phyloP scores from a whole-genome alignment of 2,888 invertebrate species.

The Loripinus fragilis region DNA sequence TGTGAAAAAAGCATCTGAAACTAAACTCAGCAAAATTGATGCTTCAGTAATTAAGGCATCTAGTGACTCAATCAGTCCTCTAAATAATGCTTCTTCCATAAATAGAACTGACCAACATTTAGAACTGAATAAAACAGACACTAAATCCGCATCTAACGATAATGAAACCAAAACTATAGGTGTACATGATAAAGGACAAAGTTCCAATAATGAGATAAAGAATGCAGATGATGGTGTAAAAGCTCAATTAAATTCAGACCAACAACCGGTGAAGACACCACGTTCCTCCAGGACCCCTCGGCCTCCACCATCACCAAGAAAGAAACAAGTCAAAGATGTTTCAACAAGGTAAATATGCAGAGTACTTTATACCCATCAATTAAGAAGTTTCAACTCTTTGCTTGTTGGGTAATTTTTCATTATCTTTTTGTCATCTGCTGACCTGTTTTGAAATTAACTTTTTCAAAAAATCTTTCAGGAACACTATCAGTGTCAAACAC shows the following conservation, averaged over 20 bases:
- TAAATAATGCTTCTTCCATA: too few relatives aligned
- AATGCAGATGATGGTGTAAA: not conserved
- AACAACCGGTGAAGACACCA: not conserved
- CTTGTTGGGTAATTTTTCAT: too few relatives aligned
- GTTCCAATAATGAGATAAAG: not conserved
- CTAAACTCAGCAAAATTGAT: too few relatives aligned
- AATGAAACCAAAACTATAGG: not conserved
- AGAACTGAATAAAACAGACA: not conserved
- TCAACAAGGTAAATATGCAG: constrained; percentile 32
- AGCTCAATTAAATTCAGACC: not conserved
- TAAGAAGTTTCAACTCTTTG: too few relatives aligned
- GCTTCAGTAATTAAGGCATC: too few relatives aligned
- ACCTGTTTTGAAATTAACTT: too few relatives aligned
- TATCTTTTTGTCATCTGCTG: too few relatives aligned
- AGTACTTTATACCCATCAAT: too few relatives aligned
- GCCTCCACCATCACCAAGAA: constrained; percentile 34
- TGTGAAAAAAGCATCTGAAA: too few relatives aligned
- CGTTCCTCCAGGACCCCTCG: constrained; percentile 31
- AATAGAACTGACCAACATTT: not conserved
- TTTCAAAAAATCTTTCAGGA: too few relatives aligned
- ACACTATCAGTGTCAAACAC: too few relatives aligned
- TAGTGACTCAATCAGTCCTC: too few relatives aligned
- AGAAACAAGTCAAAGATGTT: constrained; percentile 23
- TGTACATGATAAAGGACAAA: not conserved
- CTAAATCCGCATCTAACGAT: not conserved